These are phyloP conservation scores for Taeniopygia guttata DNA, from an alignment of 2,797 vertebrate species.

Conservation along the genomic window DNA sequence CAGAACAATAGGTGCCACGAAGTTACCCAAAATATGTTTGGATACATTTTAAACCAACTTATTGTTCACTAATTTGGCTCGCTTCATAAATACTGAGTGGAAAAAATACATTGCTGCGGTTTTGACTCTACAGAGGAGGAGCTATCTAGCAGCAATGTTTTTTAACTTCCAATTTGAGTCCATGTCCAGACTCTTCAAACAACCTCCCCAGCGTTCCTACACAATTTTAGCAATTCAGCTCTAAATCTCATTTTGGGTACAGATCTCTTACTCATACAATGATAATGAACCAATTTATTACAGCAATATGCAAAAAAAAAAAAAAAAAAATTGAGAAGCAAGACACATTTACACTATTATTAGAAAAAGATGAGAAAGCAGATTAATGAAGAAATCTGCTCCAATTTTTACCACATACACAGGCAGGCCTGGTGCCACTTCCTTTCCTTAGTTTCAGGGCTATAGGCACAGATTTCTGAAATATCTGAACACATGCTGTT, in stretches of 20 bases:
- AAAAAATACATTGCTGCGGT: not conserved
- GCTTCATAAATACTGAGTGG: not conserved
- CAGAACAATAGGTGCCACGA: not conserved
- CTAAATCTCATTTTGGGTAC: not conserved
- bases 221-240: not conserved
- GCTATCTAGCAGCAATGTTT: not conserved
- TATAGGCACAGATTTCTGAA: not conserved
- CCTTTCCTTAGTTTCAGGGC: not conserved
- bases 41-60: not conserved
- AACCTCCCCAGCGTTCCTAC: not conserved
- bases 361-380: not conserved
- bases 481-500: not conserved
- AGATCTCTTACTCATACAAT: not conserved
- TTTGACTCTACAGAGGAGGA: not conserved
- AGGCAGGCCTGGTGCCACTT: not conserved
- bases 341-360: not conserved
- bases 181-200: not conserved
- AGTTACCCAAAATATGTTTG: fast-evolving
- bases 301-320: not conserved
- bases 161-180: not conserved
- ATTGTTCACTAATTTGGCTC: not conserved
- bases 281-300: not conserved
- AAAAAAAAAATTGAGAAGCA: not conserved
- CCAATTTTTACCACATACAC: not conserved
- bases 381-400: not conserved